Conservation (phyloP, 2,113 vertebrate genomes). For the Phalacrocorax brasilianus region DNA sequence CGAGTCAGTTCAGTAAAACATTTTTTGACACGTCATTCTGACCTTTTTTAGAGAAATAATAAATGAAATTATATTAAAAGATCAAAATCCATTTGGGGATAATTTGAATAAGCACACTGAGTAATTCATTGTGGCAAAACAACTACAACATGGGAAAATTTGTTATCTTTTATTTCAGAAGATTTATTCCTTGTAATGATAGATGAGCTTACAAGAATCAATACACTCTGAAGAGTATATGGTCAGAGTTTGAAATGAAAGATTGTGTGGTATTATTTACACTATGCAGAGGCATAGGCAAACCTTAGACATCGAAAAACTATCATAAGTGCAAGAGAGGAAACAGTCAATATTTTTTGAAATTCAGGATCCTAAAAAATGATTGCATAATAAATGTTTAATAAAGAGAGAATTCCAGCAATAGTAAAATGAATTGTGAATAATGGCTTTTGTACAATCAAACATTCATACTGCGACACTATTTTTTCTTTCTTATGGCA, state of each 20-base stretch:
- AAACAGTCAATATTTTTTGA: background rate
- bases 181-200: background rate
- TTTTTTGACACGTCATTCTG: background rate
- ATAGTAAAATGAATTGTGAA: background rate
- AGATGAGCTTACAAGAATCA: background rate
- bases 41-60: background rate
- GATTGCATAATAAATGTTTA: background rate
- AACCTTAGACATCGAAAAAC: background rate
- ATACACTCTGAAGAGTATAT: background rate
- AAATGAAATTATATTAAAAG: background rate
- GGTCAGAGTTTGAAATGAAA: background rate
- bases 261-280: background rate
- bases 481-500: background rate
- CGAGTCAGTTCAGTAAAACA: background rate
- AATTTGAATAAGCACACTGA: background rate
- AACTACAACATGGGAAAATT: background rate
- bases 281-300: background rate
- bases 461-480: background rate
- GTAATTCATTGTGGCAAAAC: background rate
- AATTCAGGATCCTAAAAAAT: background rate
- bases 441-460: background rate
- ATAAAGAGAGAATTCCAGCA: background rate
- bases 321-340: background rate
- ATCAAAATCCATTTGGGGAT: background rate
- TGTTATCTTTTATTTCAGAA: background rate